Evolutionary conservation across 2,113 vertebrate genomes (phyloP), one percentile per base, ranked within the genome.

Genomic region (Condylura cristata): DNA sequence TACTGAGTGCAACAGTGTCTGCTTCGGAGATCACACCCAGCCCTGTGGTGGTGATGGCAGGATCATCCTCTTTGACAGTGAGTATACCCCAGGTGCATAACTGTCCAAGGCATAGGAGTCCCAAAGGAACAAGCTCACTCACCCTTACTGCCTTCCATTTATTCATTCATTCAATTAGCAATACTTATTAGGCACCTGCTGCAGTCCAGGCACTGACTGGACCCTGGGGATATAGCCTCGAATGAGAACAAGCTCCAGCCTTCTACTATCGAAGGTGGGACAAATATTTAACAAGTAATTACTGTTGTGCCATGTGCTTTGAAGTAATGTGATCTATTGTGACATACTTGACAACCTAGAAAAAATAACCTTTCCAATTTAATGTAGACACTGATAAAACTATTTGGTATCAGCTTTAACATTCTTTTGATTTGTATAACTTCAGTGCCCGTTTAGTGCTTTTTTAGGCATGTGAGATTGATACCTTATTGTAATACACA

Each of bases 21-120:
- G 99, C 97, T 99, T 99, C 37, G 99, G 99, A 46, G 99, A 99
- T 97, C 99, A 99, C 95, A 99, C 99, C 82, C 99, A 99, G 98
- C 99, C 99, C 76, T 99, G 99, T 2, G 99, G 99, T 13, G 99
- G 99, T 3, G 99, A 99, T n/a, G 99, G 99, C 90, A 99, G 99
- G 96, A 98, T 99, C 97, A 99, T 99, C 98, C 98, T 99, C 96
- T 99, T 99, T 71, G 99, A 99, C 97, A 99, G 99, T 99, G 98
- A 99, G 99, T 99, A 94, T 34, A 26, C 48, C 37, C 44, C 6
- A 22, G 22, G 53, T 46, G 48, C 3, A 0, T 61, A 16, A 10
- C 68, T 74, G 32, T 14, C 66, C 74, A 34, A 22, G 81, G 32
- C 39, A 11, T 16, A 41, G 39, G 66, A 76, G 8, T 63, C 16